Percentiles rank a stretch among this genome's conserved stretches.
phyloP scores from a whole-genome alignment of 2,113 vertebrate genomes.

The Lamprotornis superbus region DNA sequence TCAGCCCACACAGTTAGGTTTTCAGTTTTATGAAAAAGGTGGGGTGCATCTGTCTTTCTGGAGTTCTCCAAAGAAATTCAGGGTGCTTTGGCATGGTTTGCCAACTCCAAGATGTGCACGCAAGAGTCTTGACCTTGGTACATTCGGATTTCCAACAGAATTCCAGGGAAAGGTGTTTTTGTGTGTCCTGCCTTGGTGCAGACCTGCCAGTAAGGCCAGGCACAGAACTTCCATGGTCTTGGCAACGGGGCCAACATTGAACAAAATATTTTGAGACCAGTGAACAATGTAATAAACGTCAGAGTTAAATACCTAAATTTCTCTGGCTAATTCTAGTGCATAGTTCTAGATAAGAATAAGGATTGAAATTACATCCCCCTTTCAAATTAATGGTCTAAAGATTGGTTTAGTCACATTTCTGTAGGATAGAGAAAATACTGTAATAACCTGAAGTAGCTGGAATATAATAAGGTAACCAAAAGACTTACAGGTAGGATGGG shows the following conservation, averaged over 20 bases:
- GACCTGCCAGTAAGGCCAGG: neutral
- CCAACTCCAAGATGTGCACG: rapidly evolving
- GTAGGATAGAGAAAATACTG: neutral
- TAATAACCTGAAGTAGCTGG: neutral
- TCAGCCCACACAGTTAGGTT: neutral
- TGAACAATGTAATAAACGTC: neutral
- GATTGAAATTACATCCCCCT: neutral
- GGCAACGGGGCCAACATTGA: neutral
- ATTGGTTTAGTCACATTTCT: neutral
- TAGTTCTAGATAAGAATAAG: neutral
- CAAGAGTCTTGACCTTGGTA: neutral
- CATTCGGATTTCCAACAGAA: rapidly evolving
- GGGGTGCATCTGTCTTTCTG: neutral
- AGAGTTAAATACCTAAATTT: neutral
- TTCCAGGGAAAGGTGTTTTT: neutral
- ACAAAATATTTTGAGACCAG: neutral
- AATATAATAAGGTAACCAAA: neutral
- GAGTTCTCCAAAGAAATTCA: neutral
- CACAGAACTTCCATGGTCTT: neutral
- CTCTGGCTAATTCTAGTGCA: neutral
- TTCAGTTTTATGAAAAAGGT: neutral
- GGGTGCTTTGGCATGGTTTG: neutral
- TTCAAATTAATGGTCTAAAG: neutral
- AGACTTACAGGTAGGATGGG: neutral
- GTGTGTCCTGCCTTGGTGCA: neutral